A percentile compares a stretch with the other conserved stretches of the same genome.
Evolutionary conservation across 2,113 vertebrate species (phyloP).

Genomic region (Azemiops feae): DNA sequence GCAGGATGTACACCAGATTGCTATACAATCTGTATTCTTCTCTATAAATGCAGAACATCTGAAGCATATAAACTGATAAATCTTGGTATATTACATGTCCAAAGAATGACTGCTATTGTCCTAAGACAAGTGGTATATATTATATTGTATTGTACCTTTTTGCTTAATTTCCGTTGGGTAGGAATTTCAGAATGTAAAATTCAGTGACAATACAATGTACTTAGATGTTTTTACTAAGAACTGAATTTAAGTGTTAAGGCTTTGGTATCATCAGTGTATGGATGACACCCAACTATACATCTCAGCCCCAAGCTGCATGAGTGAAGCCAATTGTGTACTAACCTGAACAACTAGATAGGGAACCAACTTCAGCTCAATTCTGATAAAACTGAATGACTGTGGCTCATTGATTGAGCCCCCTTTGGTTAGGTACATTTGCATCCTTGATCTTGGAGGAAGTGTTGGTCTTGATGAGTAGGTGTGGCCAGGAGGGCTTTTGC

Average conservation of each 20-base stretch:
- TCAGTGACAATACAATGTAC: not conserved
- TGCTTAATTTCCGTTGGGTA: slow-evolving; percentile 20
- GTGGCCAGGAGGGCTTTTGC: not conserved
- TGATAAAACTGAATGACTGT: not conserved
- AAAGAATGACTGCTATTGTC: not conserved
- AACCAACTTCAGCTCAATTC: not conserved
- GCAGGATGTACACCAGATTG: not conserved
- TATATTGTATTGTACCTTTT: not conserved
- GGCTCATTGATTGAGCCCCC: not conserved
- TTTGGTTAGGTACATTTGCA: not conserved
- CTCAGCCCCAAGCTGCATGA: not conserved
- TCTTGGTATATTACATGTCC: not conserved
- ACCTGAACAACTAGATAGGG: not conserved
- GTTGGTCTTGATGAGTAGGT: not conserved
- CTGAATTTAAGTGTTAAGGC: not conserved
- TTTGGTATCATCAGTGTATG: not conserved
- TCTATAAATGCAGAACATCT: not conserved
- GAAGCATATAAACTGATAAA: not conserved
- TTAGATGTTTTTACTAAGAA: not conserved
- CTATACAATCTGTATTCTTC: not conserved
- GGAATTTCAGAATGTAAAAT: slow-evolving; percentile 1
- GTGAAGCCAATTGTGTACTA: not conserved
- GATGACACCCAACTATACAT: not conserved
- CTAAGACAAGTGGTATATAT: not conserved
- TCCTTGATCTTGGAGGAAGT: not conserved